These are phyloP conservation scores for Silurus lanzhouensis DNA, from an alignment of 2,797 vertebrate species.

Conservation along the genomic window DNA sequence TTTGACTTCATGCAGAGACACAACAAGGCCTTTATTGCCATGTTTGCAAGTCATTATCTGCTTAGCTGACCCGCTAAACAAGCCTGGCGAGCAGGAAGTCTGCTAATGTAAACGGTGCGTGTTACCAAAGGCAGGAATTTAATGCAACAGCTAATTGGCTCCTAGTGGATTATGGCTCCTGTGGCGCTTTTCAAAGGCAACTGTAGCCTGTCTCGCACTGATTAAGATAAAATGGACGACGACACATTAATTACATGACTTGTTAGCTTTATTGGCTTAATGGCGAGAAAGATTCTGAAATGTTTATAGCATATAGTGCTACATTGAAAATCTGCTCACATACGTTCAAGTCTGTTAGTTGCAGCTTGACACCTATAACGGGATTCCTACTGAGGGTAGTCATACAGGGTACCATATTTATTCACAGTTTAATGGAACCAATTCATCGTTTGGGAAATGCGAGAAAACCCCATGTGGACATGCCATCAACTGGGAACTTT, in stretches of 20 bases:
- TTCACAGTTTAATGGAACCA: not conserved
- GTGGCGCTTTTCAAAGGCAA: conserved; percentile 40
- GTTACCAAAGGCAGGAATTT: conserved; percentile 49
- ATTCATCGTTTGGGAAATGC: not conserved
- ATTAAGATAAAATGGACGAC: conserved; percentile 33
- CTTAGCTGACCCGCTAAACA: conserved; percentile 51
- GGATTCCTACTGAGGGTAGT: not conserved
- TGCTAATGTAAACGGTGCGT: conserved; percentile 46
- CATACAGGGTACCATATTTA: not conserved
- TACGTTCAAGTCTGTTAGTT: not conserved
- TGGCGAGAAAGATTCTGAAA: not conserved
- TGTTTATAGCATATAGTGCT: not conserved
- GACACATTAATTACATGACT: conserved; percentile 29
- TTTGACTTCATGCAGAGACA: conserved; percentile 28
- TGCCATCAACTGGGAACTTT: not conserved
- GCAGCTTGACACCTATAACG: not conserved
- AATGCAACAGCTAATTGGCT: conserved; percentile 44
- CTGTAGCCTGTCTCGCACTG: conserved; percentile 4
- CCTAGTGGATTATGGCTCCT: conserved; percentile 30
- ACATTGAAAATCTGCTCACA: not conserved
- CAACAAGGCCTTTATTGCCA: conserved; percentile 31
- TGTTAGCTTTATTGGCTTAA: conserved; percentile 4
- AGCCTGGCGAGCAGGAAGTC: conserved; percentile 44
- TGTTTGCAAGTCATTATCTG: conserved; percentile 52
- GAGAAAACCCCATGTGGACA: not conserved